These are phyloP conservation scores for Heliocidaris tuberculata DNA, from an alignment of 35 echinoderm and acorn worm species.

Conservation along the genomic window DNA sequence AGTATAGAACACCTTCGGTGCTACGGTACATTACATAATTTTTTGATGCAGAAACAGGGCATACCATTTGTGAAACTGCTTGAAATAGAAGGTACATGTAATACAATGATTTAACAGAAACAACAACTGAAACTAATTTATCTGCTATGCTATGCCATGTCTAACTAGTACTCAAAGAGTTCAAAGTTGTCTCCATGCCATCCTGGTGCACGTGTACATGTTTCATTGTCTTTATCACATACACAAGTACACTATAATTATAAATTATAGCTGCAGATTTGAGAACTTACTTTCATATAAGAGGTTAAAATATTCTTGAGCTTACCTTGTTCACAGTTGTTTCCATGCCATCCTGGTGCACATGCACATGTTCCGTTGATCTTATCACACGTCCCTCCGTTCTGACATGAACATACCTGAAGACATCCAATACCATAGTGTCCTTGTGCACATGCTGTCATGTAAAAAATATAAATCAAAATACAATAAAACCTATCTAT, in stretches of 20 bases:
- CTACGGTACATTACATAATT: not conserved
- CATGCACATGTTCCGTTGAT: conserved; percentile 77
- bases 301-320: not conserved
- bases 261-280: too few species aligned
- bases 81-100: too few species aligned
- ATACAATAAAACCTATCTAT: too few species aligned
- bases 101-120: too few species aligned
- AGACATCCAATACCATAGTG: conserved; percentile 78
- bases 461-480: conserved; percentile 35
- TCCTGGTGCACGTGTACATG: conserved; percentile 71
- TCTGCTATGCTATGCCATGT: not conserved
- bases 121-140: too few species aligned
- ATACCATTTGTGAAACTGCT: not conserved
- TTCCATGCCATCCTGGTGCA: conserved; percentile 76
- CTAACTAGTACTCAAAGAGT: conserved; percentile 49
- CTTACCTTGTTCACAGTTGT: conserved; percentile 77
- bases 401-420: conserved; percentile 64
- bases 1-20: not conserved
- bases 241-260: too few species aligned
- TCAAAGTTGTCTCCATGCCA: conserved; percentile 71
- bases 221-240: conserved; percentile 69
- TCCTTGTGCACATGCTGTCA: conserved; percentile 83
- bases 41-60: not conserved
- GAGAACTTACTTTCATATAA: too few species aligned
- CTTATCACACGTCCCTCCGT: conserved; percentile 71